Conservation (phyloP, 2,113 vertebrate genomes). For the Tetrao urogallus region DNA sequence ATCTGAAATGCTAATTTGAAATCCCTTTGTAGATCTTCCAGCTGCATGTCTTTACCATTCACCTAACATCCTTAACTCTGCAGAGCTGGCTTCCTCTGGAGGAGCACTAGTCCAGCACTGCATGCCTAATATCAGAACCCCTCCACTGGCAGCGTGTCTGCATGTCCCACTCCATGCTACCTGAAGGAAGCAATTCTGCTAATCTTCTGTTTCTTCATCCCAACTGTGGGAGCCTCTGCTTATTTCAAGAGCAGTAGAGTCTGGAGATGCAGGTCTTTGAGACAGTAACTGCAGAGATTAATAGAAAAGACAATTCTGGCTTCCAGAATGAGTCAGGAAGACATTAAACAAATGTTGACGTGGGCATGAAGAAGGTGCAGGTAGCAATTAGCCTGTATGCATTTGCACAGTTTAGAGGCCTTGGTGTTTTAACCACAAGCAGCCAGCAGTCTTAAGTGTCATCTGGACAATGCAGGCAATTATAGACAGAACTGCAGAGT, state of each 20-base stretch:
- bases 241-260: background rate
- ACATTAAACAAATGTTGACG: background rate
- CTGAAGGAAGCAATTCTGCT: background rate
- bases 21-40: background rate
- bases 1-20: background rate
- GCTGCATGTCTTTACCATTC: background rate
- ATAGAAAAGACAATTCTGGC: background rate
- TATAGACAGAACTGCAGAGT: background rate
- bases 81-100: background rate
- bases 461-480: background rate
- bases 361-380: background rate
- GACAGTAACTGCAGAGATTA: background rate
- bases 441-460: background rate
- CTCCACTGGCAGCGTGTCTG: background rate
- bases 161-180: background rate
- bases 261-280: background rate
- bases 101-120: accelerated
- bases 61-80: background rate
- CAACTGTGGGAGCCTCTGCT: background rate
- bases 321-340: background rate
- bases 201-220: background rate
- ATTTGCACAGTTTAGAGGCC: background rate
- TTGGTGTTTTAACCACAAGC: background rate
- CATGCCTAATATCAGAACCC: background rate
- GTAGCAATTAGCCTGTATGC: background rate